phyloP scores from a whole-genome alignment of 1,140 invertebrate species.

The Drosophila triauraria region DNA sequence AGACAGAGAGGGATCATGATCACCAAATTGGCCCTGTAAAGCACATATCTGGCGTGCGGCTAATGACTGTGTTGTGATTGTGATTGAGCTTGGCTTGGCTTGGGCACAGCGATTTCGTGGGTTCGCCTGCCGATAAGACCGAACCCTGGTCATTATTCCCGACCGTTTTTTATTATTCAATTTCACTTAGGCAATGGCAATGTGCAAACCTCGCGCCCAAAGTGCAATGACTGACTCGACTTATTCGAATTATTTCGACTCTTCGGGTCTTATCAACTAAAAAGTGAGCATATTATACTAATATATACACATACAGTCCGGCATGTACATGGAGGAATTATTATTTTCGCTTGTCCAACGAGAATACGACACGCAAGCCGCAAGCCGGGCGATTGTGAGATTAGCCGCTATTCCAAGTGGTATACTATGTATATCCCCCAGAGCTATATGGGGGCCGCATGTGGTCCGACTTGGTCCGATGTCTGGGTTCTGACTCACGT shows the following conservation, averaged over 20 bases:
- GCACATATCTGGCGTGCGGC: constrained; percentile 12
- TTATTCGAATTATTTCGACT: constrained; percentile 4
- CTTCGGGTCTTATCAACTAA: constrained; percentile 26
- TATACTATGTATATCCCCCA: background rate
- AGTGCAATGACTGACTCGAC: constrained; percentile 27
- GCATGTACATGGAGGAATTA: constrained; percentile 34
- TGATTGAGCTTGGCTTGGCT: background rate
- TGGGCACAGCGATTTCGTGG: constrained; percentile 3
- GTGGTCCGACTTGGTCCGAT: constrained; percentile 18
- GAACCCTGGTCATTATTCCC: constrained; percentile 1
- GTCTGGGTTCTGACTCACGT: constrained; percentile 18
- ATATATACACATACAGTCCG: constrained; percentile 1
- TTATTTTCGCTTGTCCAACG: constrained; percentile 34
- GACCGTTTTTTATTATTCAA: constrained; percentile 21
- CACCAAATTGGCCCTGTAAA: constrained; percentile 6
- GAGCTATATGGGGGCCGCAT: constrained; percentile 1
- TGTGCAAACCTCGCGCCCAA: constrained; percentile 22
- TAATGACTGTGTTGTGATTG: constrained; percentile 39
- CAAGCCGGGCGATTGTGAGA: constrained; percentile 45
- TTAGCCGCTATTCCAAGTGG: constrained; percentile 27
- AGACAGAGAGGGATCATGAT: constrained; percentile 11
- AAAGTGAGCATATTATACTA: constrained; percentile 1
- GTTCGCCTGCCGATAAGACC: constrained; percentile 15
- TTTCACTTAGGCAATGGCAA: constrained; percentile 22
- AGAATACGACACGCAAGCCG: constrained; percentile 38